A percentile compares a stretch with the other conserved stretches of the same genome.
These are phyloP conservation scores for Stenchaetothrips biformis DNA, from an alignment of 2,888 invertebrate species.

Conservation along the genomic window DNA sequence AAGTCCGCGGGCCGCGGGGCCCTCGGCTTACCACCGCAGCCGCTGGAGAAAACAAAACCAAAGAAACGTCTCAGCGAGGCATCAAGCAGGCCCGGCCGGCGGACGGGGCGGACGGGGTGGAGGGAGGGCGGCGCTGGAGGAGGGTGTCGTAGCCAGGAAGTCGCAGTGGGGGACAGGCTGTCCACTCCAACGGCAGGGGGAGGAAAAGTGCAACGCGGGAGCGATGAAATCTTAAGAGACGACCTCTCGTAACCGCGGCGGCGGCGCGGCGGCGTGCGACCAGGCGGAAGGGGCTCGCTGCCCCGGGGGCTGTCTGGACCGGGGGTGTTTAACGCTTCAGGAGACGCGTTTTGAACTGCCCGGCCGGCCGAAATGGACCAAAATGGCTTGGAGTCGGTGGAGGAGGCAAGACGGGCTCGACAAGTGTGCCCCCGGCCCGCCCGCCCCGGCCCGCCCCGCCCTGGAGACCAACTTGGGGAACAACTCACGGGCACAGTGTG, in stretches of 20 bases:
- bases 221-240: conserved; percentile 23
- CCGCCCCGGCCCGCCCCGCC: neutral
- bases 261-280: too few relatives aligned
- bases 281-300: too few relatives aligned
- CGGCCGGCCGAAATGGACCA: neutral
- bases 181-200: too few relatives aligned
- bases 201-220: neutral
- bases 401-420: neutral
- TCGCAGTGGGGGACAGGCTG: too few relatives aligned
- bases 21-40: too few relatives aligned
- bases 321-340: neutral
- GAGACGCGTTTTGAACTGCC: neutral
- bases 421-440: neutral
- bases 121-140: neutral
- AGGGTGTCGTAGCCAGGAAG: neutral
- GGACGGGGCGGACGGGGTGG: neutral
- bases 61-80: neutral
- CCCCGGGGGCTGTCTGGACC: neutral
- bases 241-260: neutral
- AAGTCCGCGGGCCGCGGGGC: too few relatives aligned
- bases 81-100: neutral
- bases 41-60: too few relatives aligned
- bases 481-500: neutral
- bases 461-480: neutral
- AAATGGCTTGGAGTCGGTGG: neutral